Base-by-base conservation (phyloP, 2,888 invertebrate genomes). In the Gandaritis pyraliata region DNA sequence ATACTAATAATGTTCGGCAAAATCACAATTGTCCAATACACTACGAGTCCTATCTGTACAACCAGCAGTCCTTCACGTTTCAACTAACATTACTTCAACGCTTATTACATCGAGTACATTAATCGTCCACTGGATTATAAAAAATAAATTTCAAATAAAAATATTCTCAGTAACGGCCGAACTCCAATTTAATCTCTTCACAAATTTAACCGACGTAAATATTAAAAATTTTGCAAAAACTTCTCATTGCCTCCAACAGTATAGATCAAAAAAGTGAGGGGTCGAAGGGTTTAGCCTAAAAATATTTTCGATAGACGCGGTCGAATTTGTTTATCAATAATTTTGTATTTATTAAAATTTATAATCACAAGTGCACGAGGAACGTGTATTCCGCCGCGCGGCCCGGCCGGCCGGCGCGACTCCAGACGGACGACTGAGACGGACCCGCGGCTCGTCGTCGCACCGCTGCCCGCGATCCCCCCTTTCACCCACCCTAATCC, bases 301-400 rank as follows among this genome's bases (percentile, higher is more conserved):
- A 90, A 90, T 89, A 89, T 87, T 83, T 85, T 86, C 83, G 83
- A 87, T 84, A 87, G 84, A 87, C 88, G 87, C 87, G 87, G 85
- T 87, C 83, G 85, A 78, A 76, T 77, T 80, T 81, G 64, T 72
- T 79, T 79, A 71, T 71, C 66, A 74, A 75, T 75, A 69, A 81
- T 83, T 84, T 85, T 83, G 80, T 82, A 78, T 82, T 85, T 81
- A 79, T 82, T 58, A 82, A 87, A 86, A 87, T 90, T 88, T 89
- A 88, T 85, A 87, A 93, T 93, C 92, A 93, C 93, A 92, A 92
- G 87, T 86, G 89, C 91, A 90, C 92, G 92, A 93, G 92, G 93
- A 93, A 92, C 92, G 91, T 88, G 87, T 88, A 88, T 86, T 88
- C 79, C 85, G 90, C 78, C 91, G 90, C 90, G 90, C 90, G 90